Evolutionary conservation across 2,888 invertebrate species (phyloP).

Genomic region (Girardia tigrina): DNA sequence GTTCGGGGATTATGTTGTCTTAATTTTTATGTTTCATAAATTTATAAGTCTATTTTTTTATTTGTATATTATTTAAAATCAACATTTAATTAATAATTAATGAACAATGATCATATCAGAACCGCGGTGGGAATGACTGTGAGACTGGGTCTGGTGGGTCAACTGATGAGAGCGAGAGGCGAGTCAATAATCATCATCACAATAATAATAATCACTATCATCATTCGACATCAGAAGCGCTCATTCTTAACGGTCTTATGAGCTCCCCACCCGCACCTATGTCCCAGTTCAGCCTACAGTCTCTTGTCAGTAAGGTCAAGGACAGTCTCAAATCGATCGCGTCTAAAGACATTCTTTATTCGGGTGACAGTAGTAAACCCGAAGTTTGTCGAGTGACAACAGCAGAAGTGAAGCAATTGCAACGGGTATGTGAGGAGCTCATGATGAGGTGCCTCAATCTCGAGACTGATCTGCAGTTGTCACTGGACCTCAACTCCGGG

Average conservation of each 20-base stretch:
- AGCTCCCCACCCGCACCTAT: neutral
- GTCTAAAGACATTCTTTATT: neutral
- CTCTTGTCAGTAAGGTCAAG: neutral
- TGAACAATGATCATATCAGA: neutral
- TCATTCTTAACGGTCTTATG: neutral
- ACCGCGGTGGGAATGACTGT: neutral
- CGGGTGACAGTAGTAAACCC: neutral
- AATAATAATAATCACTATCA: too few species aligned
- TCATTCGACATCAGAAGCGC: neutral
- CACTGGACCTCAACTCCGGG: neutral
- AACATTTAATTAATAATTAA: neutral
- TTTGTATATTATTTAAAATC: too few species aligned
- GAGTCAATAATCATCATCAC: too few species aligned
- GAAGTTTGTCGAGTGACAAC: neutral
- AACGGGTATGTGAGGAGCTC: constrained; percentile 30
- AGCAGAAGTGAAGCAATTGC: constrained; percentile 10
- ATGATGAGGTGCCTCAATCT: constrained; percentile 26
- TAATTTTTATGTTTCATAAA: too few species aligned
- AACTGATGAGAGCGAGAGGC: neutral
- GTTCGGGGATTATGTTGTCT: too few species aligned
- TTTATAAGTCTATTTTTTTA: too few species aligned
- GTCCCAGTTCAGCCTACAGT: neutral
- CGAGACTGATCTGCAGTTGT: constrained; percentile 26
- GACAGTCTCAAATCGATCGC: neutral
- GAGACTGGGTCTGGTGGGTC: neutral